Percentiles rank a stretch among this genome's conserved stretches.
Conservation (phyloP, 1,140 invertebrate genomes). For the Adoxophyes honmai region DNA sequence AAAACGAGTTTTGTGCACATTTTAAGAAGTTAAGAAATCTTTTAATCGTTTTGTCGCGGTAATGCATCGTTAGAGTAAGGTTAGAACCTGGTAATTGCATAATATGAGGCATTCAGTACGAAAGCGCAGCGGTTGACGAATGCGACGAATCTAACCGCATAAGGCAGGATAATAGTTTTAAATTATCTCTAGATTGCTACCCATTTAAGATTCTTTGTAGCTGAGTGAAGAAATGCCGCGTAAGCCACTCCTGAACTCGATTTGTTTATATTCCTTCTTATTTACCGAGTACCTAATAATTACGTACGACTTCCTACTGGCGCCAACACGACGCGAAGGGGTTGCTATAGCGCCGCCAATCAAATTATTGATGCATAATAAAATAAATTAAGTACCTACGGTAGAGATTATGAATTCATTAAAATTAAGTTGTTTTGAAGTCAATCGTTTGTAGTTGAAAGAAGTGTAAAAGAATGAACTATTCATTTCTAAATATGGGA, state of each 20-base stretch:
- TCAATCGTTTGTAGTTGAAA: too few relatives aligned
- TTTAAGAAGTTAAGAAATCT: slow-evolving; percentile 4
- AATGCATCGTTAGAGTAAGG: slow-evolving; percentile 9
- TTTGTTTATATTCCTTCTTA: slow-evolving; percentile 42
- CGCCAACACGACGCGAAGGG: too few relatives aligned
- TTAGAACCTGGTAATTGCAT: slow-evolving; percentile 2
- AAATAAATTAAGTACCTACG: slow-evolving; percentile 21
- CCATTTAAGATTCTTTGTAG: slow-evolving; percentile 58
- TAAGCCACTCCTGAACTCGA: slow-evolving; percentile 36
- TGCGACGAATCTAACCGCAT: slow-evolving; percentile 35
- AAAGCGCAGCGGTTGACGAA: slow-evolving; percentile 28
- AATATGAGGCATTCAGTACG: slow-evolving; percentile 32
- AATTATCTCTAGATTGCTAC: slow-evolving; percentile 49
- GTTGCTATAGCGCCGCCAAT: too few relatives aligned
- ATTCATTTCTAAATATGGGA: too few relatives aligned
- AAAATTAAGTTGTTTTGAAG: too few relatives aligned
- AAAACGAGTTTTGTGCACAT: slow-evolving; percentile 11
- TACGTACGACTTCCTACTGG: slow-evolving; percentile 49
- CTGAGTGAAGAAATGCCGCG: slow-evolving; percentile 38
- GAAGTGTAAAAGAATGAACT: too few relatives aligned
- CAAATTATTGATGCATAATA: too few relatives aligned
- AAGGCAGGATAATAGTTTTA: slow-evolving; percentile 26
- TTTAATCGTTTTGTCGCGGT: slow-evolving; percentile 6
- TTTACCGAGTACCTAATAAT: slow-evolving; percentile 42
- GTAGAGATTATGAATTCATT: too few relatives aligned